phyloP scores from a whole-genome alignment of 2,797 vertebrate genomes.

The Erpetoichthys calabaricus region DNA sequence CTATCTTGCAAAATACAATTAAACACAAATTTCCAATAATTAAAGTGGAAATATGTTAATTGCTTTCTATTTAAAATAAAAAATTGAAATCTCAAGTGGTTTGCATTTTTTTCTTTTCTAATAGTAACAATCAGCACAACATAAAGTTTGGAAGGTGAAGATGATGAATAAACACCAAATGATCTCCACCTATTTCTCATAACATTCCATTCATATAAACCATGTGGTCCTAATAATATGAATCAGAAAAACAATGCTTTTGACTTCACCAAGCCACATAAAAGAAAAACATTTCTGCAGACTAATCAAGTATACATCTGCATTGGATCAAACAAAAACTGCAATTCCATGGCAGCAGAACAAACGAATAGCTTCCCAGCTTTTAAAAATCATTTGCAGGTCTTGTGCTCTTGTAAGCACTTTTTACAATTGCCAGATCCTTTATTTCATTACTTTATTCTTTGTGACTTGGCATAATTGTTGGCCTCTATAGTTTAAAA shows the following conservation, averaged over 20 bases:
- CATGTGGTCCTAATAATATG: conserved; percentile 32
- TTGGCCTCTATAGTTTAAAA: too few species aligned
- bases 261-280: conserved; percentile 31
- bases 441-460: too few species aligned
- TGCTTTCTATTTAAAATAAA: too few species aligned
- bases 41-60: too few species aligned
- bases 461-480: too few species aligned
- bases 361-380: conserved; percentile 19
- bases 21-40: too few species aligned
- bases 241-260: conserved; percentile 24
- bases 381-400: conserved; percentile 2
- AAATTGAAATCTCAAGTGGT: too few species aligned
- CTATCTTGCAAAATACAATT: too few species aligned
- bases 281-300: conserved; percentile 22
- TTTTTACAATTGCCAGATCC: too few species aligned
- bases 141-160: not conserved
- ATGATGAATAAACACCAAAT: not conserved
- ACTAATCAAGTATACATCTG: conserved; percentile 21
- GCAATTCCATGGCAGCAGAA: conserved; percentile 24
- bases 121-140: too few species aligned
- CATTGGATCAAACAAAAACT: conserved; percentile 9
- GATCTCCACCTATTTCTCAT: not conserved
- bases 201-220: conserved; percentile 17
- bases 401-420: too few species aligned
- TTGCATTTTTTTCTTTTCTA: too few species aligned